These are phyloP conservation scores for Enteromius anoplus DNA, from an alignment of 2,797 vertebrate species.

Conservation along the genomic window DNA sequence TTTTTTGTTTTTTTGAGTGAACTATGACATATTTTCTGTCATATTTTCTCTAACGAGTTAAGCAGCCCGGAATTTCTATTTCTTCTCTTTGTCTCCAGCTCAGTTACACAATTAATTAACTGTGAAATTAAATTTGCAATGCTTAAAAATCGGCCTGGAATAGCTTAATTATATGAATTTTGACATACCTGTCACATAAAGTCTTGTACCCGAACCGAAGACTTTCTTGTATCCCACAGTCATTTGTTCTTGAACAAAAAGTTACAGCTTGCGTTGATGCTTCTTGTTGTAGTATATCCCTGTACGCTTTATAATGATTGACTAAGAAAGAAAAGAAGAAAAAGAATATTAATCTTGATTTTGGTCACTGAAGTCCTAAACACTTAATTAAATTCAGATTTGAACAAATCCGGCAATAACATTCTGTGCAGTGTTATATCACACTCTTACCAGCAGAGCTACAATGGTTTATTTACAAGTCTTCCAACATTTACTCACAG, in stretches of 20 bases:
- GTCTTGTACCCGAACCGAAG: constrained; percentile 55
- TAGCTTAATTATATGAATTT: background rate
- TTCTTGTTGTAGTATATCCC: background rate
- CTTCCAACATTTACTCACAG: background rate
- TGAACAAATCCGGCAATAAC: background rate
- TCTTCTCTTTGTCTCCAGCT: background rate
- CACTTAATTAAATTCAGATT: background rate
- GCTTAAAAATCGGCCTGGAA: background rate
- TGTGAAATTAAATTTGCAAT: background rate
- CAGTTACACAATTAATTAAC: background rate
- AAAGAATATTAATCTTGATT: background rate
- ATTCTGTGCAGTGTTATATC: background rate
- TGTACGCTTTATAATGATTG: background rate
- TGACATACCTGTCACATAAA: constrained; percentile 56
- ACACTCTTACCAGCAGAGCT: constrained; percentile 3
- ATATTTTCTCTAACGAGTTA: no score
- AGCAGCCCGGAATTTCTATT: background rate
- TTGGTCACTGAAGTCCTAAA: background rate
- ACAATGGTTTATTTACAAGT: background rate
- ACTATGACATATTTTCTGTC: background rate
- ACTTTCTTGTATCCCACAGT: constrained; percentile 57
- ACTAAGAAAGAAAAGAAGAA: background rate
- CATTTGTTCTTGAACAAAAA: constrained; percentile 53
- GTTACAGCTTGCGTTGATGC: background rate
- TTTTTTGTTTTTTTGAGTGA: background rate